Conservation (phyloP, 2,888 invertebrate genomes). For the Ischnura elegans region DNA sequence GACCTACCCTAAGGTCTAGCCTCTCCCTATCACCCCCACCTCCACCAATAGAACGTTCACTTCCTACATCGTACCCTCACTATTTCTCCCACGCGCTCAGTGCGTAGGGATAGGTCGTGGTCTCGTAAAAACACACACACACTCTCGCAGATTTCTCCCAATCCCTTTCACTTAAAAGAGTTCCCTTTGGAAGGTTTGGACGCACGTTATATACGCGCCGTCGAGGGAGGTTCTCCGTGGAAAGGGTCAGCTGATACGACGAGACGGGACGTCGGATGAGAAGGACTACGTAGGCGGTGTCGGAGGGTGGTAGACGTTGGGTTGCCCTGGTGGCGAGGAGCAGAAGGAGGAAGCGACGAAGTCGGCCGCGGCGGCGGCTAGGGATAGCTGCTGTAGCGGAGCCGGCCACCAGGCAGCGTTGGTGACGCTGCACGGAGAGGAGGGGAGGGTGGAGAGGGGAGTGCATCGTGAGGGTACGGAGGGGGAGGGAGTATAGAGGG, state of each 20-base stretch:
- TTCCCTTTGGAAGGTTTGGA: no score
- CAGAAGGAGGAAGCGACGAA: slow-evolving; percentile 63
- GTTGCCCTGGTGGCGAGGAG: slow-evolving; percentile 53
- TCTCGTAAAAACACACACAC: not conserved
- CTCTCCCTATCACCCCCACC: not conserved
- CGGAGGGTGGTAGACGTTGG: slow-evolving; percentile 23
- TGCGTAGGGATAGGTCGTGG: slow-evolving; percentile 64
- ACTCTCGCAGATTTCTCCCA: not conserved
- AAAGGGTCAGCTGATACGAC: slow-evolving; percentile 58
- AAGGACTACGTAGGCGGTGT: slow-evolving; percentile 40
- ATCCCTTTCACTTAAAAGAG: not conserved
- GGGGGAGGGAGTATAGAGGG: not conserved
- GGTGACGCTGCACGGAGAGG: slow-evolving; percentile 42
- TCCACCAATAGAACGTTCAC: not conserved
- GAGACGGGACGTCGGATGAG: slow-evolving; percentile 30
- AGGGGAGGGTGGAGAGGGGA: not conserved
- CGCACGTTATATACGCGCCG: not conserved
- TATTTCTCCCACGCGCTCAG: not conserved
- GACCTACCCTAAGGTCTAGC: not conserved
- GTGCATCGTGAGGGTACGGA: not conserved
- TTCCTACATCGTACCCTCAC: not conserved
- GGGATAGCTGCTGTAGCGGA: slow-evolving; percentile 61
- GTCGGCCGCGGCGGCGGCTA: slow-evolving; percentile 52
- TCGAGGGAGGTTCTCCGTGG: not conserved
- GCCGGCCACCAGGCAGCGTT: slow-evolving; percentile 65